Percentiles rank a stretch among this genome's conserved stretches.
Evolutionary conservation across 2,113 vertebrate genomes (phyloP).

Genomic region (Phalacrocorax carbo): DNA sequence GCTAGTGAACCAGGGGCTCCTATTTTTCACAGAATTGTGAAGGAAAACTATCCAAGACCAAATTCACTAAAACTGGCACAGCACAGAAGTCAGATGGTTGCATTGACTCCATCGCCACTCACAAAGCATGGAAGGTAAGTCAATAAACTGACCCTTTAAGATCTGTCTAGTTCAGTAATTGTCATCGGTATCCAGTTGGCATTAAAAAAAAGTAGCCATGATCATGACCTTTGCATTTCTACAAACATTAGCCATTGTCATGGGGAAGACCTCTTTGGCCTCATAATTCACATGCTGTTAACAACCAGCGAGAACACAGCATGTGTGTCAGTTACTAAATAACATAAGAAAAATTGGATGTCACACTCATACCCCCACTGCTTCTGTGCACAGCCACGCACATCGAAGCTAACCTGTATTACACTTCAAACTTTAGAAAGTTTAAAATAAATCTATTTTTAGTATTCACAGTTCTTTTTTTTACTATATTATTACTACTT

Average conservation of each 20-base stretch:
- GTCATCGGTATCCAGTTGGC: background rate
- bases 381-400: background rate
- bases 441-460: background rate
- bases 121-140: background rate
- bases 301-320: slow-evolving; percentile 52
- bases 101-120: background rate
- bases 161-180: background rate
- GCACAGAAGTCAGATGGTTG: background rate
- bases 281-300: slow-evolving; percentile 61
- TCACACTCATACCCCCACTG: background rate
- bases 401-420: background rate
- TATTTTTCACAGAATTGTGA: background rate
- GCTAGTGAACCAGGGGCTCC: background rate
- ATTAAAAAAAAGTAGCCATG: slow-evolving; percentile 16
- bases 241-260: slow-evolving; percentile 51
- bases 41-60: background rate
- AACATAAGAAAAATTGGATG: slow-evolving; percentile 31
- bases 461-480: background rate
- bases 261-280: slow-evolving; percentile 40
- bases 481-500: background rate
- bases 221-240: slow-evolving; percentile 62
- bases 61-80: background rate
- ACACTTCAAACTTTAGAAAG: background rate
- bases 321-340: slow-evolving; percentile 40
- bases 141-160: slow-evolving; percentile 11